These are phyloP conservation scores for Atractosteus spatula DNA, from an alignment of 2,113 vertebrate species.

Conservation along the genomic window DNA sequence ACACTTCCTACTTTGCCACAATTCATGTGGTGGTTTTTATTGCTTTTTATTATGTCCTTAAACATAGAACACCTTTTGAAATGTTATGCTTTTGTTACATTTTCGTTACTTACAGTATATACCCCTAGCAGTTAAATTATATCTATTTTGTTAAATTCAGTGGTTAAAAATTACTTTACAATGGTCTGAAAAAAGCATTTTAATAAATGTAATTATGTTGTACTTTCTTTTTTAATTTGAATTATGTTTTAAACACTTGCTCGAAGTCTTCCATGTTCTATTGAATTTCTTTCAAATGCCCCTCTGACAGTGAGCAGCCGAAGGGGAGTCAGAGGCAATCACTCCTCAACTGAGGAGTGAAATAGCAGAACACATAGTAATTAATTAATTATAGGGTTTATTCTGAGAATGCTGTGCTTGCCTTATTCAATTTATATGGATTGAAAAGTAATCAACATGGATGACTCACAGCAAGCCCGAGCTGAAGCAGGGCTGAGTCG, in stretches of 20 bases:
- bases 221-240: background rate
- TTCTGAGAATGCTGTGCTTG: slow-evolving; percentile 53
- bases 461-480: background rate
- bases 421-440: slow-evolving; percentile 65
- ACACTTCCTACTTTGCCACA: too few relatives aligned
- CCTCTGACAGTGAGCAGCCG: background rate
- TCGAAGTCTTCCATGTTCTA: too few relatives aligned
- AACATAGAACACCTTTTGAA: too few relatives aligned
- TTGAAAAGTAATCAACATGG: slow-evolving; percentile 51
- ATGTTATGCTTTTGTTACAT: too few relatives aligned
- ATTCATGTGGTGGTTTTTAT: too few relatives aligned
- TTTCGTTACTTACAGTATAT: too few relatives aligned
- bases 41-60: too few relatives aligned
- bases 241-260: background rate
- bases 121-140: too few relatives aligned
- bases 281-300: slow-evolving; percentile 1
- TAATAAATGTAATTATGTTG: background rate
- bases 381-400: slow-evolving; percentile 68
- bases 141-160: too few relatives aligned
- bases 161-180: too few relatives aligned
- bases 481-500: background rate
- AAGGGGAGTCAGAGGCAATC: slow-evolving; percentile 38
- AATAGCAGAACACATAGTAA: slow-evolving; percentile 57
- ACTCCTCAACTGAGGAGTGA: slow-evolving; percentile 58
- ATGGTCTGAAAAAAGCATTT: too few relatives aligned